Conservation (phyloP, 2,113 vertebrate species). For the Perca fluviatilis region DNA sequence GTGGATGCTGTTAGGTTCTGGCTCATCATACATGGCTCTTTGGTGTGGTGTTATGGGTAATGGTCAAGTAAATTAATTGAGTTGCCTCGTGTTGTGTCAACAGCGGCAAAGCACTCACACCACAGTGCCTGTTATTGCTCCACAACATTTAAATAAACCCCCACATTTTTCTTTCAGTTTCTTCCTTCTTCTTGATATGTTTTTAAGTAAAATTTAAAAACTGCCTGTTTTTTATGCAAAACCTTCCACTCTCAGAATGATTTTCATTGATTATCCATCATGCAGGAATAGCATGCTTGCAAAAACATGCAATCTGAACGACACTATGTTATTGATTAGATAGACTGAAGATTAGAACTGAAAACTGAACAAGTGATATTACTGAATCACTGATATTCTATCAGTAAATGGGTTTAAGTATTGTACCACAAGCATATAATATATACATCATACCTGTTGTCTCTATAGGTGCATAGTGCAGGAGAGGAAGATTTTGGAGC, state of each 20-base stretch:
- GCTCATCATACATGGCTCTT: not conserved
- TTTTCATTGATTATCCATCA: not conserved
- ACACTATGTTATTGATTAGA: not conserved
- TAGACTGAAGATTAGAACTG: not conserved
- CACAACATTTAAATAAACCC: not conserved
- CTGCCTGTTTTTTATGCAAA: too few relatives aligned
- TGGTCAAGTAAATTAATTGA: not conserved
- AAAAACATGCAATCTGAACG: not conserved
- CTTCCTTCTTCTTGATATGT: not conserved
- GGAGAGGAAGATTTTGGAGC: constrained; percentile 80
- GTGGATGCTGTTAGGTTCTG: not conserved
- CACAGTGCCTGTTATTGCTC: not conserved
- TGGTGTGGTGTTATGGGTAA: not conserved
- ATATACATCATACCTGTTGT: not conserved
- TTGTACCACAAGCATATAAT: not conserved
- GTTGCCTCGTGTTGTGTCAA: not conserved
- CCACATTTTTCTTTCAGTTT: not conserved
- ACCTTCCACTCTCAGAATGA: too few relatives aligned
- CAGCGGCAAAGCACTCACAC: not conserved
- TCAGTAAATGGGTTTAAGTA: not conserved
- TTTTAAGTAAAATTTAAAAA: too few relatives aligned
- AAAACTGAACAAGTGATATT: not conserved
- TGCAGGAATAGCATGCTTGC: not conserved
- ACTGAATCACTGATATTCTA: not conserved
- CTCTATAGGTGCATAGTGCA: constrained; percentile 78